Evolutionary conservation across 2,888 invertebrate species (phyloP).

Genomic region (Archaeoteleia sp.): DNA sequence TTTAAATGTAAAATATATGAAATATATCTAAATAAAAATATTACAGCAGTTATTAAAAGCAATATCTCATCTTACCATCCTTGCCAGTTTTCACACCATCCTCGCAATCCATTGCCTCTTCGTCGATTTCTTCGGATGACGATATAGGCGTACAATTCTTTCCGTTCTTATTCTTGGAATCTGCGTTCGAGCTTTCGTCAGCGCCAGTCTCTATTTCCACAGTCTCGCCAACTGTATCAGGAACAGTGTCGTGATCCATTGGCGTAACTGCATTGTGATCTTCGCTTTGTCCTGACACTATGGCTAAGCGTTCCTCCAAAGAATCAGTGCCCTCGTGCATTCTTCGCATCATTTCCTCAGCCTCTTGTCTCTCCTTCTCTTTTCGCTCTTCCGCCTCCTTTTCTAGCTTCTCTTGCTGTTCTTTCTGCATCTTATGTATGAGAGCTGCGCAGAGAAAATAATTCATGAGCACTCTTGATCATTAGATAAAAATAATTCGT

Average conservation of each 20-base stretch:
- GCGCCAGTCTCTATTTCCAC: slow-evolving; percentile 65
- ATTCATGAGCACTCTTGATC: too few species aligned
- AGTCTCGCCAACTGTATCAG: slow-evolving; percentile 57
- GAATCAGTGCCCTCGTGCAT: slow-evolving; percentile 76
- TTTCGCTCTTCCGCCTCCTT: slow-evolving; percentile 76
- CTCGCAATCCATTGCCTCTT: slow-evolving; percentile 66
- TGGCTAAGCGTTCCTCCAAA: slow-evolving; percentile 70
- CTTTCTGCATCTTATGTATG: slow-evolving; percentile 80
- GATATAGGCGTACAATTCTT: slow-evolving; percentile 60
- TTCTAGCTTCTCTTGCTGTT: slow-evolving; percentile 78
- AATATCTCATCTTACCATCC: slow-evolving; percentile 67
- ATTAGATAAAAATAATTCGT: too few species aligned
- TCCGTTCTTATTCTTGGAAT: slow-evolving; percentile 58
- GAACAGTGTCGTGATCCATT: slow-evolving; percentile 44
- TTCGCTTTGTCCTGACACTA: slow-evolving; percentile 71
- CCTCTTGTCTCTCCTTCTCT: slow-evolving; percentile 76
- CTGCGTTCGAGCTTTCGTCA: slow-evolving; percentile 55
- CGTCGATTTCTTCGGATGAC: slow-evolving; percentile 66
- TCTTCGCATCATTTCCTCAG: slow-evolving; percentile 77
- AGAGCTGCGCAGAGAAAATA: slow-evolving; percentile 71
- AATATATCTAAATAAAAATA: too few species aligned
- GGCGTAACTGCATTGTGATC: slow-evolving; percentile 64
- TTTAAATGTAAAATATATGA: too few species aligned
- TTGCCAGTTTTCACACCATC: slow-evolving; percentile 68
- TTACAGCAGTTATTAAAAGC: too few species aligned